phyloP scores from a whole-genome alignment of 2,113 vertebrate genomes.

The Bujurquina vittata region DNA sequence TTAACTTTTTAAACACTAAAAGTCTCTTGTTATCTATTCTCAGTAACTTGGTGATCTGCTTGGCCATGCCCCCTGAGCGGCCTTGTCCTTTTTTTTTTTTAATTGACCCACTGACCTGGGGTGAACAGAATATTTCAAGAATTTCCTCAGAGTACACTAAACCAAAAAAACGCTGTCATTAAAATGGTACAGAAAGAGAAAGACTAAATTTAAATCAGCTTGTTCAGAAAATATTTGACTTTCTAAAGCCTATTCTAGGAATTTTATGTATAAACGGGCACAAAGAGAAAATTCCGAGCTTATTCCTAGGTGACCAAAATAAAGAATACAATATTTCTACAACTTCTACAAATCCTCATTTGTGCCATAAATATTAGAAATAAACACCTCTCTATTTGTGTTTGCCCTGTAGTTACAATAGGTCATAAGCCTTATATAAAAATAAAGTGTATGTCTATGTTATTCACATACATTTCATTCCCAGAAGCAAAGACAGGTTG shows the following conservation, averaged over 20 bases:
- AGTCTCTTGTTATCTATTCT: too few relatives aligned
- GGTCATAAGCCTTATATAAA: neutral
- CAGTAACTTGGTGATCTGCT: too few relatives aligned
- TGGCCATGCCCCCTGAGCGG: too few relatives aligned
- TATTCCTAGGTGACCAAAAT: neutral
- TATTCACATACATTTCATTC: conserved; percentile 89
- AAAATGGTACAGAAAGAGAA: neutral
- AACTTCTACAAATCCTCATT: neutral
- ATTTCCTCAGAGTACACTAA: too few relatives aligned
- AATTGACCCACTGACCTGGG: too few relatives aligned
- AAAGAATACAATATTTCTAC: accelerated
- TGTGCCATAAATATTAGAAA: neutral
- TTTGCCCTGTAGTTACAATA: neutral
- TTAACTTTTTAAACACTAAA: too few relatives aligned
- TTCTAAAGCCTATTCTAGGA: neutral
- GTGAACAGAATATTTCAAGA: too few relatives aligned
- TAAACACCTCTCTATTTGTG: neutral
- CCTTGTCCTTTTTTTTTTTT: too few relatives aligned
- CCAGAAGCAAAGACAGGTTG: conserved; percentile 92
- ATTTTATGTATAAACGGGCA: neutral
- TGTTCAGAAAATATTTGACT: neutral
- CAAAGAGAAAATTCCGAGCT: neutral
- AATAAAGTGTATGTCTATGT: neutral
- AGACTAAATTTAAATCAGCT: neutral
- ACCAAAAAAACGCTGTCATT: too few relatives aligned